phyloP scores from a whole-genome alignment of 2,113 vertebrate species.

The Sprattus sprattus region DNA sequence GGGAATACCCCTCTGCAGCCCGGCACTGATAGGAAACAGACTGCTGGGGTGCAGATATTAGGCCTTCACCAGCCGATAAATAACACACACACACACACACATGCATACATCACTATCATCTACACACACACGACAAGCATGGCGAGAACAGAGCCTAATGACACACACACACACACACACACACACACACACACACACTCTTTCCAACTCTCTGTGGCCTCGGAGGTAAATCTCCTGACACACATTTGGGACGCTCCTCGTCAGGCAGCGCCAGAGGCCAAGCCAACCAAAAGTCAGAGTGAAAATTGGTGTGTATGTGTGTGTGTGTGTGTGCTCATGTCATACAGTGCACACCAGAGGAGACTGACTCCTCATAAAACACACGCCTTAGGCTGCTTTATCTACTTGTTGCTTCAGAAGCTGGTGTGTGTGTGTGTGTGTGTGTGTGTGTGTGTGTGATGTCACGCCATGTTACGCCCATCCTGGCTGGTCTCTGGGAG shows the following conservation, averaged over 20 bases:
- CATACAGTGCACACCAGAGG: too few relatives aligned
- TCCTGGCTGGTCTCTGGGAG: not conserved
- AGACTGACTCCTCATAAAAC: too few relatives aligned
- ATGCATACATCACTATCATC: not conserved
- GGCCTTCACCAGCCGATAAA: not conserved
- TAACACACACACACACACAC: not conserved
- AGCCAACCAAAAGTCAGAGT: too few relatives aligned
- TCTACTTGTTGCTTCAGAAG: not conserved
- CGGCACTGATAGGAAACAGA: not conserved
- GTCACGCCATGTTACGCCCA: not conserved
- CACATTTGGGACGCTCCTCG: too few relatives aligned
- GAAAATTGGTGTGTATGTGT: too few relatives aligned
- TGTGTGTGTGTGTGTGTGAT: not conserved
- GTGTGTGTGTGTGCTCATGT: too few relatives aligned
- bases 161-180: not conserved
- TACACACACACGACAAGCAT: not conserved
- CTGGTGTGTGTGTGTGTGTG: not conserved
- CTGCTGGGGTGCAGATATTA: not conserved
- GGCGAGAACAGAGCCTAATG: too few relatives aligned
- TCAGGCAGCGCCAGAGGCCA: too few relatives aligned
- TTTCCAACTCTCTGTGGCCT: too few relatives aligned
- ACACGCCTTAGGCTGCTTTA: not conserved
- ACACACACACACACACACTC: constrained; percentile 10
- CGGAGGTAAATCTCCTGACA: too few relatives aligned
- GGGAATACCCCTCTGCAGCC: constrained; percentile 14